A percentile compares a stretch with the other conserved stretches of the same genome.
Conservation (phyloP, 2,797 vertebrate genomes). For the Malurus splendens region DNA sequence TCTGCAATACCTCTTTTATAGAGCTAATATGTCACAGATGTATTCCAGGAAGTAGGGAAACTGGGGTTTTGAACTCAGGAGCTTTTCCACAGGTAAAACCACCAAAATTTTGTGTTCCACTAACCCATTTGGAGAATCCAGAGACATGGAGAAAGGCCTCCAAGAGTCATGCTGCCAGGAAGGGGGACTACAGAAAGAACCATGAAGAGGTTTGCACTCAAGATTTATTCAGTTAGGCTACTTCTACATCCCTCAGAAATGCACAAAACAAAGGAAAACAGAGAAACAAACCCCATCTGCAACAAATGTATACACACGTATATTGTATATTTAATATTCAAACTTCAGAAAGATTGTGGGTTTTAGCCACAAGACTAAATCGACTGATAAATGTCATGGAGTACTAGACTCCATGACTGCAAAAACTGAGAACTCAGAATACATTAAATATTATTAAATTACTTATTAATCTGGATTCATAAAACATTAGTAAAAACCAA, state of each 20-base stretch:
- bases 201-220: constrained; percentile 38
- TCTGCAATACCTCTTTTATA: background rate
- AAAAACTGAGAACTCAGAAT: background rate
- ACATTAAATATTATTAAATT: background rate
- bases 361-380: background rate
- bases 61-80: constrained; percentile 33
- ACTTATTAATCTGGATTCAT: background rate
- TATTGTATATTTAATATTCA: background rate
- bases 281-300: background rate
- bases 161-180: constrained; percentile 35
- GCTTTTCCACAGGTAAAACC: constrained; percentile 42
- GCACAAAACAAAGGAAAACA: background rate
- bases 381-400: background rate
- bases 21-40: constrained; percentile 3
- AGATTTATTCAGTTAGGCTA: background rate
- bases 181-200: constrained; percentile 32
- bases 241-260: constrained; percentile 6
- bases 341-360: background rate
- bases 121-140: constrained; percentile 31
- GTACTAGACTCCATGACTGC: background rate
- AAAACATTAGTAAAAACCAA: background rate
- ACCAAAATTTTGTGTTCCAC: constrained; percentile 42
- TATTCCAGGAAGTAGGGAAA: constrained; percentile 27
- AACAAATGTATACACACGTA: background rate
- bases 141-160: constrained; percentile 39